Evolutionary conservation across 2,797 vertebrate species (phyloP), one percentile per base, ranked within the genome.

Genomic region (Oreortyx pictus): DNA sequence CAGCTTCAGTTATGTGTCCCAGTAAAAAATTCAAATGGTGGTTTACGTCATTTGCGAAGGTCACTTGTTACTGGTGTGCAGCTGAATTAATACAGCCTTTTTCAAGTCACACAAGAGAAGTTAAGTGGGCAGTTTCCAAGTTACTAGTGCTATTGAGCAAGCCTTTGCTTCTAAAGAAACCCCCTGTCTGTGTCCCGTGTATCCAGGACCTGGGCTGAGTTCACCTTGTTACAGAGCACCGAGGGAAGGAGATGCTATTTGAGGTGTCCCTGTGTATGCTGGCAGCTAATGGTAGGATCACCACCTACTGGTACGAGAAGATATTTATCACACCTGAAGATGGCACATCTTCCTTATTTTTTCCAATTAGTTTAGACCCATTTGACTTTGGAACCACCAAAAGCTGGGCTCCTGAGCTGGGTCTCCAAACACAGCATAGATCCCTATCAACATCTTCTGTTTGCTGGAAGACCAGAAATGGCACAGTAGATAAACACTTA

Each of bases 181-280:
- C 1, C 13, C 29, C 15, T 18, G 16, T 27, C 35, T 39, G 47
- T 22, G 15, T 23, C 8, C 23, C 33, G 66, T 3, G 0, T 52
- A 72, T 31, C 66, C 2, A 1, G 39, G 59, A 43, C 12, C 23
- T 20, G 13, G 16, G 31, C 31, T 54, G 0, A 8, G 10, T 49
- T 72, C 52, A 57, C 6, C 24, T 66, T 60, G 10, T 62, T 35
- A 50, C 44, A 22, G 60, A 72, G 20, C 18, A 43, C 6, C 1
- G 8, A 8, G 22, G 29, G 33, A 78, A 65, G 35, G 37, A 33
- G 37, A 8, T 43, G 39, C 3, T 27, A 70, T 66, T 61, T 14
- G 35, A 72, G n/a, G 3, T 18, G 52, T 3, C 18, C 54, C 9
- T 41, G 47, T 29, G 27, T 5, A 5, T 15, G 43, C 35, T 66